Conservation (phyloP, 2,888 invertebrate species). For the Chesias legatella region DNA sequence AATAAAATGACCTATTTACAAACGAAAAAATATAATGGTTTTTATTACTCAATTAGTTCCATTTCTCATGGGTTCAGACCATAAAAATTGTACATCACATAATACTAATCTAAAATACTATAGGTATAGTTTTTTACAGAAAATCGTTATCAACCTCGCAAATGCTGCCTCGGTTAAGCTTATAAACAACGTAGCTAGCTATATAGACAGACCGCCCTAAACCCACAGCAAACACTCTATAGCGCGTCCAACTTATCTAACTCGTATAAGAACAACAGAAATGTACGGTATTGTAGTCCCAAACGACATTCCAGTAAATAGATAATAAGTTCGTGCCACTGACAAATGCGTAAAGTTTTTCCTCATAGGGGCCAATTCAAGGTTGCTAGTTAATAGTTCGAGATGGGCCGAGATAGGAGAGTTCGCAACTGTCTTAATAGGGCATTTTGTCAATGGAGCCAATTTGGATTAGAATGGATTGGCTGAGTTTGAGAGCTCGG, state of each 20-base stretch:
- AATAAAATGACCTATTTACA: too few species aligned
- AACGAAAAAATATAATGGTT: too few species aligned
- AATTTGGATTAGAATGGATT: conserved; percentile 22
- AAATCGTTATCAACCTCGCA: too few species aligned
- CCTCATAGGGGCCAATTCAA: conserved; percentile 26
- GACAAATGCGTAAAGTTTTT: conserved; percentile 32
- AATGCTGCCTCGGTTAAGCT: too few species aligned
- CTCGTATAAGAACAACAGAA: conserved; percentile 9
- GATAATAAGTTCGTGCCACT: conserved; percentile 30
- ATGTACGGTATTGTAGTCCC: conserved; percentile 18
- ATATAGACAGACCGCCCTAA: background rate
- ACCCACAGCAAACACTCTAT: background rate
- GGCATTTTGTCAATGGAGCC: conserved; percentile 19
- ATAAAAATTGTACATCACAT: too few species aligned
- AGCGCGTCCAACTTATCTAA: conserved; percentile 10
- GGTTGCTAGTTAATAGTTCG: conserved; percentile 20
- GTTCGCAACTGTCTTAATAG: conserved; percentile 13
- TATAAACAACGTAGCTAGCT: too few species aligned
- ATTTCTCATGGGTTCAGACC: too few species aligned
- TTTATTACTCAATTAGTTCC: too few species aligned
- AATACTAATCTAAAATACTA: too few species aligned
- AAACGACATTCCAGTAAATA: conserved; percentile 26
- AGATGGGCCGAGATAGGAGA: conserved; percentile 10
- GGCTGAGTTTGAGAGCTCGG: too few species aligned
- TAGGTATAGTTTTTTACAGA: too few species aligned